Percentiles rank a stretch among this genome's conserved stretches.
Evolutionary conservation across 2,888 invertebrate genomes (phyloP).

Genomic region (Melanophora roralis): DNA sequence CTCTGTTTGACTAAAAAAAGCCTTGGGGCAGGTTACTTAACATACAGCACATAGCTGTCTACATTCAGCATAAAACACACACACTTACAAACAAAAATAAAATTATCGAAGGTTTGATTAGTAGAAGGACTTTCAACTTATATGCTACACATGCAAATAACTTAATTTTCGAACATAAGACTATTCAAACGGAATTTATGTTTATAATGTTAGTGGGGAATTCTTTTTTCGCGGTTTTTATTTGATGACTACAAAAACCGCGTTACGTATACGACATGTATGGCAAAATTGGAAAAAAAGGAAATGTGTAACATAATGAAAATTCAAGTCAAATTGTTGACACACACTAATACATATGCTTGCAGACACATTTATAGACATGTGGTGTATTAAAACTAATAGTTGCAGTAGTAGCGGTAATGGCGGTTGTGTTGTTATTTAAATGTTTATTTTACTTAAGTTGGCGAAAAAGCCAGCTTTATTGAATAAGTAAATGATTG

Average conservation of each 20-base stretch:
- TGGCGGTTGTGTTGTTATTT: conserved; percentile 4
- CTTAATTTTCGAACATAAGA: neutral
- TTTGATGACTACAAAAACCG: conserved; percentile 56
- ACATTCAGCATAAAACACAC: conserved; percentile 10
- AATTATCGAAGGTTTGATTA: conserved; percentile 46
- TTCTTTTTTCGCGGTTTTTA: conserved; percentile 61
- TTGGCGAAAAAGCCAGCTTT: conserved; percentile 4
- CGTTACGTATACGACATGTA: conserved; percentile 59
- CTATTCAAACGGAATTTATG: conserved; percentile 35
- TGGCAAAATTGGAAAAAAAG: conserved; percentile 16
- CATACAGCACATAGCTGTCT: conserved; percentile 29
- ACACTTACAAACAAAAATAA: conserved; percentile 2
- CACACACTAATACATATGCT: neutral
- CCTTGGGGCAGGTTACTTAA: conserved; percentile 60
- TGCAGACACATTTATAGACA: neutral
- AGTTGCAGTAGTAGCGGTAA: neutral
- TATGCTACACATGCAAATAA: neutral
- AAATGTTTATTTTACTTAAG: conserved; percentile 27
- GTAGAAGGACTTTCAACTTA: conserved; percentile 56
- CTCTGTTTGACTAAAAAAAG: conserved; percentile 16
- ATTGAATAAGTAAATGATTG: conserved; percentile 55
- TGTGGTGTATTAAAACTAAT: neutral
- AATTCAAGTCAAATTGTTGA: conserved; percentile 52
- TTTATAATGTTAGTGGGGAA: conserved; percentile 57
- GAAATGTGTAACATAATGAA: neutral